These are phyloP conservation scores for Grantiella picta DNA, from an alignment of 2,113 vertebrate species.

Conservation along the genomic window DNA sequence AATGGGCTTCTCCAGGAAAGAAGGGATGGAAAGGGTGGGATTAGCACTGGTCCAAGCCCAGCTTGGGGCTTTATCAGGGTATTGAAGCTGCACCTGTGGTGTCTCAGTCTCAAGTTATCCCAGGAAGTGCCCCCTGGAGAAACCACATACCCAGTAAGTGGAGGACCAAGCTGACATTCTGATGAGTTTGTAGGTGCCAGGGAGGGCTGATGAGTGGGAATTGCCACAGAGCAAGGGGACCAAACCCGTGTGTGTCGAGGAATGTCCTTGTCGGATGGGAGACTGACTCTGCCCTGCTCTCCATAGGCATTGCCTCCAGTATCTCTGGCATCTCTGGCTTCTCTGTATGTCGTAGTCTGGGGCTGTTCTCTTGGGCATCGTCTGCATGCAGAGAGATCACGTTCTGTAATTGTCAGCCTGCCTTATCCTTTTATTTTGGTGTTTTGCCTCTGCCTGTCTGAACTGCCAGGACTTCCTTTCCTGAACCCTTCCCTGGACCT, in stretches of 20 bases:
- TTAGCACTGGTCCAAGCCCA: background rate
- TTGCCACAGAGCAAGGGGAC: background rate
- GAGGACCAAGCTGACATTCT: background rate
- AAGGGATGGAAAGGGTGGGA: background rate
- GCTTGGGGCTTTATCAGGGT: background rate
- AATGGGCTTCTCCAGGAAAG: background rate
- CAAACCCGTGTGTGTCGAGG: background rate
- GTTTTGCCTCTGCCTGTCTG: slow-evolving; percentile 59
- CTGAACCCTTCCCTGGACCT: slow-evolving; percentile 44
- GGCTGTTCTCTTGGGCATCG: slow-evolving; percentile 71
- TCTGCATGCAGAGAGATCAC: slow-evolving; percentile 66
- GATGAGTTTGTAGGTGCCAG: background rate
- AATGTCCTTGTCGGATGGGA: slow-evolving; percentile 1
- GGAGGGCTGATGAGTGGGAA: background rate
- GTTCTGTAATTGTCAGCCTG: slow-evolving; percentile 41
- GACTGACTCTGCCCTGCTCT: slow-evolving; percentile 47
- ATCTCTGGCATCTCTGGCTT: slow-evolving; percentile 58
- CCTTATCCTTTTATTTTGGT: slow-evolving; percentile 40
- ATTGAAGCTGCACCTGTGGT: background rate
- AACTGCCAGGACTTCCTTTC: slow-evolving; percentile 44
- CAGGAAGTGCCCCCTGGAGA: background rate
- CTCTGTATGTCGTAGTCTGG: slow-evolving; percentile 74
- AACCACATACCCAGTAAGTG: fast-evolving
- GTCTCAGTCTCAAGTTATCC: background rate
- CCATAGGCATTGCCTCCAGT: slow-evolving; percentile 11